Conservation (phyloP, 1,140 invertebrate genomes). For the Hylyphantes graminicola region DNA sequence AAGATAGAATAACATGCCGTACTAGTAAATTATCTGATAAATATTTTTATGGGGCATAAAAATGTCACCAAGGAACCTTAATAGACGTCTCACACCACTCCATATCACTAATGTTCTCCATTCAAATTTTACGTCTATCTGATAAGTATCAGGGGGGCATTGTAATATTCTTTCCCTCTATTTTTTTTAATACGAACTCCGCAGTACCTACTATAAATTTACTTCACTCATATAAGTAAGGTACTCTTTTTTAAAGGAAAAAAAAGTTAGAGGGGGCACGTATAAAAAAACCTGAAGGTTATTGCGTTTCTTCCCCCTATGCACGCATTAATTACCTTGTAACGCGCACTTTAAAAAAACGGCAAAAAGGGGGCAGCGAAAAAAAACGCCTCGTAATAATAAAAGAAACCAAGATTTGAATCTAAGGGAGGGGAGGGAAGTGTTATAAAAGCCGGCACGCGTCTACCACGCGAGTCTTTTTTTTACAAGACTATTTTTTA, state of each 20-base stretch:
- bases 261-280: too few species aligned
- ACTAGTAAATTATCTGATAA: neutral
- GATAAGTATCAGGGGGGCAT: neutral
- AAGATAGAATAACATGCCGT: too few species aligned
- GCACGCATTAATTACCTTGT: too few species aligned
- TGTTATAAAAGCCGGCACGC: conserved; percentile 55
- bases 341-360: too few species aligned
- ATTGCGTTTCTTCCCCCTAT: too few species aligned
- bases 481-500: neutral
- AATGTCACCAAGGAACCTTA: neutral
- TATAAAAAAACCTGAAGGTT: too few species aligned
- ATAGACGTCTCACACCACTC: neutral
- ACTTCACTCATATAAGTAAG: too few species aligned
- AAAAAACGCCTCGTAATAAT: conserved; percentile 4
- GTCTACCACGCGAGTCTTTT: conserved; percentile 41
- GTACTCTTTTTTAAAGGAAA: too few species aligned
- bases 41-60: too few species aligned
- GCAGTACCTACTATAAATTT: too few species aligned
- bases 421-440: conserved; percentile 2
- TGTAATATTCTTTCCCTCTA: neutral
- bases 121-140: neutral
- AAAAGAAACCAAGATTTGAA: conserved; percentile 27
- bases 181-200: too few species aligned
- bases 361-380: neutral
- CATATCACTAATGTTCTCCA: neutral